phyloP scores from a whole-genome alignment of 2,113 vertebrate species.

The Acinonyx jubatus region DNA sequence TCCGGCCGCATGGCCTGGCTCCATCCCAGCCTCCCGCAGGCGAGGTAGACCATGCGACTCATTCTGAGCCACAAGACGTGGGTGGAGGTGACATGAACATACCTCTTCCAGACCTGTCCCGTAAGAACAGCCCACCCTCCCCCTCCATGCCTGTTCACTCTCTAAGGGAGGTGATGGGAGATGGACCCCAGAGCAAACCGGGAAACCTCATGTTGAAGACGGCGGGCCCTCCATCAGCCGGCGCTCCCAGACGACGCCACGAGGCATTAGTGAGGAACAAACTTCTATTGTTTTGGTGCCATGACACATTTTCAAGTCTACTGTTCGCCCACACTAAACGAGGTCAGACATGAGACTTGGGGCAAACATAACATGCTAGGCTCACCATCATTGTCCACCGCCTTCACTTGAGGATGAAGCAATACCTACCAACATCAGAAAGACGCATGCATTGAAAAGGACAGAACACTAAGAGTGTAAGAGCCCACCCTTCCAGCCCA shows the following conservation, averaged over 20 bases:
- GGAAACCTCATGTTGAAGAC: rapidly evolving
- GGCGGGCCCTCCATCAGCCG: neutral
- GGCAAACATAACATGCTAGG: neutral
- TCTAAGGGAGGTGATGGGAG: neutral
- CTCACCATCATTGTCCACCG: neutral
- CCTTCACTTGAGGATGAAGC: neutral
- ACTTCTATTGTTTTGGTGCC: neutral
- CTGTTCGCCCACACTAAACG: neutral
- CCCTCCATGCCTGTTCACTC: rapidly evolving
- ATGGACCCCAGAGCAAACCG: neutral
- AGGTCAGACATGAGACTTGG: neutral
- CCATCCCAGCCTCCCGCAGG: too few relatives aligned
- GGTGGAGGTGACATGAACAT: rapidly evolving
- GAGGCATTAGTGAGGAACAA: neutral
- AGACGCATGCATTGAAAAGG: too few relatives aligned
- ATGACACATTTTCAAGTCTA: neutral
- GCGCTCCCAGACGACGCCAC: neutral
- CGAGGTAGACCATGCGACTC: too few relatives aligned
- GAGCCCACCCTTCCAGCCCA: too few relatives aligned
- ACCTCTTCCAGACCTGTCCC: too few relatives aligned
- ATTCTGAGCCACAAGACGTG: neutral
- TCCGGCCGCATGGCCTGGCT: neutral
- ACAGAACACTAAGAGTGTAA: rapidly evolving
- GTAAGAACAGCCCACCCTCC: neutral
- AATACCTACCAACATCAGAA: neutral